Base-by-base conservation (phyloP, 2,797 vertebrate species). In the Dendrocincla tyrannina region DNA sequence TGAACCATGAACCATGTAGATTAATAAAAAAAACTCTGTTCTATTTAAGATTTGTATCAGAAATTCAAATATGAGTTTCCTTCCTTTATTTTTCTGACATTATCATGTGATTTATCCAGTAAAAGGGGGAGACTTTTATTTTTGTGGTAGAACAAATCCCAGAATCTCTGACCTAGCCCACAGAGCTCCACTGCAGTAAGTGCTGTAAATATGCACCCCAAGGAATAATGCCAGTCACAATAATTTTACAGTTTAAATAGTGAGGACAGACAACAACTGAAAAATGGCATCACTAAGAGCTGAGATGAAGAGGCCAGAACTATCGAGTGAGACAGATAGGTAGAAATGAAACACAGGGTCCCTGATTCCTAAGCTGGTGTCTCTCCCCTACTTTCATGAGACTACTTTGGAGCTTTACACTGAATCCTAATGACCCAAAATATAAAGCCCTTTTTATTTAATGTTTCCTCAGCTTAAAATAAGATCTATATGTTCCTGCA, bases 351-450 rank as follows among this genome's bases (percentile, higher is more conserved):
- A 85, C 70, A 89, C 50, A 85, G 80, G 41, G 49, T 68, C 52
- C 52, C 39, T 41, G 62, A 72, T 84, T 84, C 88, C 62, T 76
- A 91, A 94, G 66, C 69, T 1, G 2, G 10, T 50, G 39, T 83
- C 46, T 83, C 62, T 88, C 72, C 50, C 46, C 69, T 69, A 9
- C 79, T 86, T 95, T 30, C 46, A 90, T 47, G 79, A 86, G 94
- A 94, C 95, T 91, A 94, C 70, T 75, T 53, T 47, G 42, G 42
- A 91, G 77, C 69, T 95, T 95, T 92, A 63, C n/a, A 59, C 70
- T 83, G 89, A 94, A 88, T 90, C 83, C 80, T 46, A 81, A 81
- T 59, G 76, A 88, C 83, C 33, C 50, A 33, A 88, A 52, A 93
- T 41, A 88, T 16, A 93, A 94, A 85, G 12, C n/a, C 73, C 28